Conservation (phyloP, 1,140 invertebrate species). For the Delia radicum region DNA sequence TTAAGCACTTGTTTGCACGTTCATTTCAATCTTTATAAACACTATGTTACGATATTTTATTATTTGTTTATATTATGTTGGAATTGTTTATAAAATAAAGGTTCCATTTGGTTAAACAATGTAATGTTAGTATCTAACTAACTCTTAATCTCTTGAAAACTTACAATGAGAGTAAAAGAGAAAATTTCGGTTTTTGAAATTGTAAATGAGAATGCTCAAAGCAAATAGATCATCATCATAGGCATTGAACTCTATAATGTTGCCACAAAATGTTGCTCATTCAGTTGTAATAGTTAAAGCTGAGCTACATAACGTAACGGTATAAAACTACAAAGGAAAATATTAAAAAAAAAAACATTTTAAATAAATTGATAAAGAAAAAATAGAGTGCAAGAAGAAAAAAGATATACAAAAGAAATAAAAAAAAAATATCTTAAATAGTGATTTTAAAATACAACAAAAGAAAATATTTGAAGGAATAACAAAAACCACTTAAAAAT, state of each 20-base stretch:
- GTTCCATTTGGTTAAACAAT: not conserved
- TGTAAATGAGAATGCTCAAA: not conserved
- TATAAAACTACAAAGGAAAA: not conserved
- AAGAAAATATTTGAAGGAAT: too few relatives aligned
- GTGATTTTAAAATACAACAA: not conserved
- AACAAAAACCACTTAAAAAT: too few relatives aligned
- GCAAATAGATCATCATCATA: not conserved
- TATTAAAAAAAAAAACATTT: not conserved
- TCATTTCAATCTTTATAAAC: not conserved
- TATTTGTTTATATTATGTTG: constrained; percentile 11
- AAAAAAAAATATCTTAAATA: not conserved
- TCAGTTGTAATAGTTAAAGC: constrained; percentile 16
- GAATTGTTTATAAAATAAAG: constrained; percentile 1
- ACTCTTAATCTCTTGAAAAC: not conserved
- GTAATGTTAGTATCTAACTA: not conserved
- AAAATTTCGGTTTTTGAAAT: not conserved
- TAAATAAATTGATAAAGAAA: not conserved
- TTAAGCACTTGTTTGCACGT: constrained; percentile 7
- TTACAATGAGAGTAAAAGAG: not conserved
- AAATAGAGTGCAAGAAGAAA: not conserved
- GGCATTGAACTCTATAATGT: constrained; percentile 15
- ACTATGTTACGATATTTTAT: not conserved
- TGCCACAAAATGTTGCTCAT: constrained; percentile 16
- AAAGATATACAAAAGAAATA: not conserved
- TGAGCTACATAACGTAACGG: constrained; percentile 1